phyloP scores from a whole-genome alignment of 2,888 invertebrate species.

The Scaptomyza caliginosa region DNA sequence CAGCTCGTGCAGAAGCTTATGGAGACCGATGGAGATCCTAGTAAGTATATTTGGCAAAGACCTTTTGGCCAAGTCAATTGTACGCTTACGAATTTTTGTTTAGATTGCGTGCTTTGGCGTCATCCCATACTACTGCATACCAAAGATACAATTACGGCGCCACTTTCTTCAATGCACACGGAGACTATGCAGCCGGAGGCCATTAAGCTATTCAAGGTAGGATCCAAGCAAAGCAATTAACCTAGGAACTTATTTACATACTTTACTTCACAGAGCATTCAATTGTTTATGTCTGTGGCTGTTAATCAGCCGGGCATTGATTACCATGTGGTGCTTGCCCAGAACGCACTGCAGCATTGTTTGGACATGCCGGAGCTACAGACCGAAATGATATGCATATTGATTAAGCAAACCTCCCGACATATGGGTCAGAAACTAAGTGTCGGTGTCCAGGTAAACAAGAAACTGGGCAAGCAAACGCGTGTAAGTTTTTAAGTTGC shows the following conservation, averaged over 20 bases:
- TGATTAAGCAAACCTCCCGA: slow-evolving; percentile 96
- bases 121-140: slow-evolving; percentile 95
- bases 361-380: slow-evolving; percentile 95
- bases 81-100: neutral
- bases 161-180: slow-evolving; percentile 95
- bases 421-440: slow-evolving; percentile 92
- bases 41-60: slow-evolving; percentile 85
- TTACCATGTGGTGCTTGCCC: slow-evolving; percentile 98
- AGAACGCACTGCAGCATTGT: slow-evolving; percentile 97
- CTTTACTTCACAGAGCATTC: slow-evolving; percentile 89
- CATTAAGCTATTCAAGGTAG: slow-evolving; percentile 95
- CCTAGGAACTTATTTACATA: neutral
- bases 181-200: slow-evolving; percentile 95
- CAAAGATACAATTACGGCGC: slow-evolving; percentile 95
- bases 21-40: slow-evolving; percentile 97
- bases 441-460: slow-evolving; percentile 94
- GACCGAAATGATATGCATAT: slow-evolving; percentile 95
- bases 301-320: slow-evolving; percentile 98
- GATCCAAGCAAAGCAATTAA: neutral
- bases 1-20: slow-evolving; percentile 97
- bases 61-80: no score
- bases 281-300: slow-evolving; percentile 97
- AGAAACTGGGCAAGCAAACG: slow-evolving; percentile 87
- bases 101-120: slow-evolving; percentile 95
- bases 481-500: slow-evolving; percentile 87